Conservation (phyloP, 1,140 invertebrate species). For the Drosophila ficusphila region DNA sequence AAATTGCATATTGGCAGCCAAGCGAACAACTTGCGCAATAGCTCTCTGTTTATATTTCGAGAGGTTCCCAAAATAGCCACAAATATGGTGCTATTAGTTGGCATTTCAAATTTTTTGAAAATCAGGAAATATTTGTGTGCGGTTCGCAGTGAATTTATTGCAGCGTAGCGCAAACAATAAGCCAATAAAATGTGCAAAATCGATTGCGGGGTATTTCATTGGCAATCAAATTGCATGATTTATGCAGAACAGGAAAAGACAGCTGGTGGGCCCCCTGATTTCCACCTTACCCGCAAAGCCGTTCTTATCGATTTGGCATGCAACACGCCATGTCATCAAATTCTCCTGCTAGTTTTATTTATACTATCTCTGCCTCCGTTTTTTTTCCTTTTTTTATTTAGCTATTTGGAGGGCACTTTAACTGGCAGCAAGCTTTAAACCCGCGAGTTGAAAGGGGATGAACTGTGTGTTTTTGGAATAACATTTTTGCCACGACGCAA, state of each 20-base stretch:
- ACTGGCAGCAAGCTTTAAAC: slow-evolving; percentile 48
- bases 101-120: slow-evolving; percentile 22
- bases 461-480: slow-evolving; percentile 39
- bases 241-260: slow-evolving; percentile 55
- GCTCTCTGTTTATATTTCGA: not conserved
- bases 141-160: slow-evolving; percentile 17
- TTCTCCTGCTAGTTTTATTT: slow-evolving; percentile 11
- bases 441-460: slow-evolving; percentile 38
- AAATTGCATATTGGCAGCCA: slow-evolving; percentile 17
- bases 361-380: not conserved
- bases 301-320: slow-evolving; percentile 60
- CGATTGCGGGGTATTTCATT: slow-evolving; percentile 67
- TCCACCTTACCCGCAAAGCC: slow-evolving; percentile 19
- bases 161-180: slow-evolving; percentile 25
- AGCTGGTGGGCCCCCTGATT: slow-evolving; percentile 9
- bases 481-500: slow-evolving; percentile 68
- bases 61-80: slow-evolving; percentile 28
- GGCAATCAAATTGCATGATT: slow-evolving; percentile 66
- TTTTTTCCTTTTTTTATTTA: too few species aligned
- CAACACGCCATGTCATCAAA: slow-evolving; percentile 55
- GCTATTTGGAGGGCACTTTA: slow-evolving; percentile 37
- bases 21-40: slow-evolving; percentile 21
- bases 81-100: slow-evolving; percentile 35
- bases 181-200: slow-evolving; percentile 67
- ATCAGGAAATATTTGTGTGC: not conserved